Evolutionary conservation across 30 jellyfish, hydroid and myxozoan genomes (phyloP), one percentile per base, ranked within the genome.

Genomic region (Pelagia noctiluca): DNA sequence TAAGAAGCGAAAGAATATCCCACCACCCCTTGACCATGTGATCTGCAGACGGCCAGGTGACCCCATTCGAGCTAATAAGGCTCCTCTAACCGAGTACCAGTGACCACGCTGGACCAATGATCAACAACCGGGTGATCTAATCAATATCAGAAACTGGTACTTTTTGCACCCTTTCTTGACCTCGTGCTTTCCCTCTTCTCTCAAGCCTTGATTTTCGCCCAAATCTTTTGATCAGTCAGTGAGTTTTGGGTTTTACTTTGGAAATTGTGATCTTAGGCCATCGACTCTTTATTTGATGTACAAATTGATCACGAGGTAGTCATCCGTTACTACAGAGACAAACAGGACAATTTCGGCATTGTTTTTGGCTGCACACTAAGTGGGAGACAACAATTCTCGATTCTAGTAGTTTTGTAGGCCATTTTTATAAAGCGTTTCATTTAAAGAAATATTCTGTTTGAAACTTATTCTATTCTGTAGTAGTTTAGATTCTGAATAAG

Each of bases 1-100:
- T 24, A 21, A 29, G 29, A 28, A 31, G n/a, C 60, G 32, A 19
- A 36, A 81, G 78, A 82, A 61, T 68, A 63, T 50, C 71, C 81
- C 86, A 82, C 92, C 92, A 70, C 71, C 92, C 60, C 38, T 82
- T 82, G 92, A 82, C 85, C 92, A 82, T 70, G 92, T 69, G 92
- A 82, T 69, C 86, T 50, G 37, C 26, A 23, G 63, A 60, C 29
- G 0, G 31, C 48, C 92, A 49, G 92, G 92, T 82, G 92, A n/a
- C 74, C 71, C 57, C 72, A 82, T 82, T 82, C 73, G 50, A 46
- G 28, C 11, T 26, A 38, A 31, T 33, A 71, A 50, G 81, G 50
- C 71, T 69, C 86, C 65, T 8, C 80, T 82, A 57, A 82, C 71
- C 82, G 81, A 28, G 31, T 35, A 82, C 92, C 92, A 34, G 92